Evolutionary conservation across 2,113 vertebrate species (phyloP).

Genomic region (Clarias magur): DNA sequence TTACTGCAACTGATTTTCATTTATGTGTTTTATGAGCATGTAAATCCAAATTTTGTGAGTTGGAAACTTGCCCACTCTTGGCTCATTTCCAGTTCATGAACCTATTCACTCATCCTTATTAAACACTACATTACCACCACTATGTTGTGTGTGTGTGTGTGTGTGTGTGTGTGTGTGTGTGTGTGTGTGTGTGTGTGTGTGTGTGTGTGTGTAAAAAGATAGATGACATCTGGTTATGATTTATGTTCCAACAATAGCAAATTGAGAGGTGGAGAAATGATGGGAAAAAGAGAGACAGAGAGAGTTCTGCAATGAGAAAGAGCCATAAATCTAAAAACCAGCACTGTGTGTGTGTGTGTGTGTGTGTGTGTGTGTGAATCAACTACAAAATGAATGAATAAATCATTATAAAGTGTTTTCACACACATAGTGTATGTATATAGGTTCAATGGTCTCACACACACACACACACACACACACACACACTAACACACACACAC

Average conservation of each 20-base stretch:
- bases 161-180: conserved; percentile 30
- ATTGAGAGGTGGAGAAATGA: conserved; percentile 71
- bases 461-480: not conserved
- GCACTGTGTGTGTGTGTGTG: conserved; percentile 39
- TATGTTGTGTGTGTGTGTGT: conserved; percentile 45
- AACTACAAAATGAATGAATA: conserved; percentile 20
- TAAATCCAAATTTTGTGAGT: not conserved
- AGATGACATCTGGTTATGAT: conserved; percentile 52
- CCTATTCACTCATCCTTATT: conserved; percentile 20
- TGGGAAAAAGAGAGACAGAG: conserved; percentile 54
- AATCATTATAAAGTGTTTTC: conserved; percentile 13
- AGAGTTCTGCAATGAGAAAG: conserved; percentile 58
- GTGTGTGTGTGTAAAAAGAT: conserved; percentile 58
- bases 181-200: conserved; percentile 51
- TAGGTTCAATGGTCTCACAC: not conserved
- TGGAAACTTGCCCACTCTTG: conserved; percentile 17
- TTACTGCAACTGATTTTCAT: not conserved
- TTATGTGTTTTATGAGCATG: not conserved
- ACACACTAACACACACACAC: conserved; percentile 3
- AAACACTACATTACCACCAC: conserved; percentile 24
- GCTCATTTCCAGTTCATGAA: conserved; percentile 38
- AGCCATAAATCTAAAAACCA: conserved; percentile 62
- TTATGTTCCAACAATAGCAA: conserved; percentile 46
- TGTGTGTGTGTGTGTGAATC: conserved; percentile 5
- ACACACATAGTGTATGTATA: not conserved